These are phyloP conservation scores for Ormyrus labotus DNA, from an alignment of 2,888 invertebrate species.

Conservation along the genomic window DNA sequence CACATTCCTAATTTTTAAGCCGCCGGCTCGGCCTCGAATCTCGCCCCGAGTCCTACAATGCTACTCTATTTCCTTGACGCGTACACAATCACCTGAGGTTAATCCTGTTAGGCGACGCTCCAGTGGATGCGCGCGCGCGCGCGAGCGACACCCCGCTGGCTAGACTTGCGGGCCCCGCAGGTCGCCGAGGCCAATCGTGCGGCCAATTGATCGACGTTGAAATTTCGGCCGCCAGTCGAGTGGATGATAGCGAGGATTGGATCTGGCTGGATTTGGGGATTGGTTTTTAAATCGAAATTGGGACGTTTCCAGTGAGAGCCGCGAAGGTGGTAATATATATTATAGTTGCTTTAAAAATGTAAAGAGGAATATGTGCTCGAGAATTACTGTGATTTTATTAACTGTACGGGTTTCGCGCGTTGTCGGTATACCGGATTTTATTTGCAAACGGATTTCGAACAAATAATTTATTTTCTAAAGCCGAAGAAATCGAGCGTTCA, in stretches of 20 bases:
- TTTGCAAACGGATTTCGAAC: background rate
- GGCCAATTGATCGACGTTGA: slow-evolving; percentile 31
- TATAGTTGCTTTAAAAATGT: too few species aligned
- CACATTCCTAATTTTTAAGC: slow-evolving; percentile 68
- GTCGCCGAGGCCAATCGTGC: background rate
- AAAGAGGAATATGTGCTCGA: too few species aligned
- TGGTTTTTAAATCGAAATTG: too few species aligned
- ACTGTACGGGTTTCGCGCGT: too few species aligned
- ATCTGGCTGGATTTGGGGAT: too few species aligned
- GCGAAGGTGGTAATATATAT: too few species aligned
- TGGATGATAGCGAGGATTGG: too few species aligned
- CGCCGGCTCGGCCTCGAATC: slow-evolving; percentile 60
- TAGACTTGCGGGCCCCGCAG: background rate
- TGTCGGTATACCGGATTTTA: too few species aligned
- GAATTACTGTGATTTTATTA: too few species aligned
- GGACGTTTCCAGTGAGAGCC: too few species aligned
- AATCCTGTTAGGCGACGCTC: slow-evolving; percentile 73
- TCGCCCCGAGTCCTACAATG: slow-evolving; percentile 65
- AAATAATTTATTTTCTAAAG: slow-evolving; percentile 21
- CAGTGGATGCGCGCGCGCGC: slow-evolving; percentile 60
- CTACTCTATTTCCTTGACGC: slow-evolving; percentile 74
- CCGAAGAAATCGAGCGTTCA: background rate
- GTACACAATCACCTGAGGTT: slow-evolving; percentile 73
- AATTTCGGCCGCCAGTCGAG: background rate
- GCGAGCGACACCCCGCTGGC: slow-evolving; percentile 68